phyloP scores from a whole-genome alignment of 2,888 invertebrate genomes.

The Cheilosia vernalis region DNA sequence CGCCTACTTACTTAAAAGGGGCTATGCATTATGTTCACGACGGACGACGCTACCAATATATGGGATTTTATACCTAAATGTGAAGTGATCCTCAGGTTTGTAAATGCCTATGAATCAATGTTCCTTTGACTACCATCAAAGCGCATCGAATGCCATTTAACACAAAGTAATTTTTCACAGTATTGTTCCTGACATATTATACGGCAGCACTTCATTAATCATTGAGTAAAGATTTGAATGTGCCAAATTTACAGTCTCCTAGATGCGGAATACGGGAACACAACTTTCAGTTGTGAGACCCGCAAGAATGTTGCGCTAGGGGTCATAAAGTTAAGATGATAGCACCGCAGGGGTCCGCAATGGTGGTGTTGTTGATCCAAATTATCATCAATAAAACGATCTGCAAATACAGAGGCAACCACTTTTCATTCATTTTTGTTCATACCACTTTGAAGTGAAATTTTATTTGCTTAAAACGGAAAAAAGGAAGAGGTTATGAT shows the following conservation, averaged over 20 bases:
- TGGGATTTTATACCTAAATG: slow-evolving; percentile 11
- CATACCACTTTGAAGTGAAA: slow-evolving; percentile 44
- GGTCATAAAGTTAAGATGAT: slow-evolving; percentile 64
- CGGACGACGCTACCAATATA: slow-evolving; percentile 23
- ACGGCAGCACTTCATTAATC: slow-evolving; percentile 69
- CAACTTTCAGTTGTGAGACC: slow-evolving; percentile 8
- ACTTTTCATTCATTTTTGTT: slow-evolving; percentile 24
- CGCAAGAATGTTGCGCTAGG: slow-evolving; percentile 49
- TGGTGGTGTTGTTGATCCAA: slow-evolving; percentile 52
- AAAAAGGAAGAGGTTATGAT: slow-evolving; percentile 24
- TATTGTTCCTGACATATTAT: slow-evolving; percentile 52
- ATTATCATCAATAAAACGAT: slow-evolving; percentile 73
- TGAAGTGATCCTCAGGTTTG: slow-evolving; percentile 4
- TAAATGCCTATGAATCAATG: slow-evolving; percentile 47
- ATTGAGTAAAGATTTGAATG: slow-evolving; percentile 58
- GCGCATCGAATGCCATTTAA: slow-evolving; percentile 70
- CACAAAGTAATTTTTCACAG: slow-evolving; percentile 63
- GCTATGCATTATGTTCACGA: slow-evolving; percentile 34
- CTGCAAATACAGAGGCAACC: slow-evolving; percentile 52
- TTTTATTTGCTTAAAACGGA: slow-evolving; percentile 49
- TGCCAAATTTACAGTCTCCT: slow-evolving; percentile 44
- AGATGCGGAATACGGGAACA: slow-evolving; percentile 24
- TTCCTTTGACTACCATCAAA: slow-evolving; percentile 38
- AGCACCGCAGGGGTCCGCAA: slow-evolving; percentile 45
- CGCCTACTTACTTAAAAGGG: slow-evolving; percentile 68